Percentiles rank a stretch among this genome's conserved stretches.
phyloP scores from a whole-genome alignment of 2,113 vertebrate genomes.

The Steatornis caripensis region DNA sequence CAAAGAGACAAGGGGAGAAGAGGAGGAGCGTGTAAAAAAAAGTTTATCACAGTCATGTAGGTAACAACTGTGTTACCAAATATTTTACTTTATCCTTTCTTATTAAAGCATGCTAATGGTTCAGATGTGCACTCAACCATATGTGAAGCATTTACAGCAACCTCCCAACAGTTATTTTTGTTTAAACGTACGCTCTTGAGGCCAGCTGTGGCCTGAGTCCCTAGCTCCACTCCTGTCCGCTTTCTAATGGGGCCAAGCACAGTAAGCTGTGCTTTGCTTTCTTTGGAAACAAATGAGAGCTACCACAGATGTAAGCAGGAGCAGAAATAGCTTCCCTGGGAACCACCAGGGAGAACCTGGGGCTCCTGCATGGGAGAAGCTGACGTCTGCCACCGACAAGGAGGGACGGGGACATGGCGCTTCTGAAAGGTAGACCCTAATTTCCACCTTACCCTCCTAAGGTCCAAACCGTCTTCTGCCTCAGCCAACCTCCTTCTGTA shows the following conservation, averaged over 20 bases:
- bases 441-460: not conserved
- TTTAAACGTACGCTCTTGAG: not conserved
- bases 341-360: not conserved
- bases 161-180: not conserved
- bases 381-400: not conserved
- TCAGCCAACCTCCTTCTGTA: not conserved
- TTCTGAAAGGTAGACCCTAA: not conserved
- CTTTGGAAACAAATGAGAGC: not conserved
- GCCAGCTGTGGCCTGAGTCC: not conserved
- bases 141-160: not conserved
- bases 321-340: not conserved
- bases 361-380: not conserved
- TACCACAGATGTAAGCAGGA: not conserved
- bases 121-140: not conserved
- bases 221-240: not conserved
- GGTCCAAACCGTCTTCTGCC: not conserved
- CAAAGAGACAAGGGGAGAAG: not conserved
- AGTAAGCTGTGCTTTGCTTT: not conserved
- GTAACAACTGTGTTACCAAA: not conserved
- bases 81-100: not conserved
- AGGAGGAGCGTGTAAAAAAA: not conserved
- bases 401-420: not conserved
- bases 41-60: not conserved
- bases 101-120: not conserved
- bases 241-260: fast-evolving